Evolutionary conservation across 2,797 vertebrate genomes (phyloP).

Genomic region (Phoxinus dragarum): DNA sequence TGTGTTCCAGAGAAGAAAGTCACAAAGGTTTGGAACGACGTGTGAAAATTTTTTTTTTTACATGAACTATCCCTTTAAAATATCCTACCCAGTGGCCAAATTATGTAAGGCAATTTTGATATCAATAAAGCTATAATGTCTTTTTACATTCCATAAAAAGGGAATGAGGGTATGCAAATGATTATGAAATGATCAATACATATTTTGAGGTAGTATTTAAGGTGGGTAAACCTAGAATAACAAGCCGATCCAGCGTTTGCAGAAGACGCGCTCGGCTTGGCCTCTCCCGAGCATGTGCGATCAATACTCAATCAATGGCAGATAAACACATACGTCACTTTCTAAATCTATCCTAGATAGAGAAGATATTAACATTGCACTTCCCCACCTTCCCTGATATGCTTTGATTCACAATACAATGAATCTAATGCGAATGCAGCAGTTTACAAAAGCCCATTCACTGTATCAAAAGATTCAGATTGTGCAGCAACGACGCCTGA

Average conservation of each 20-base stretch:
- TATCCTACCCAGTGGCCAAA: background rate
- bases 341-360: conserved; percentile 52
- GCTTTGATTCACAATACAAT: conserved; percentile 39
- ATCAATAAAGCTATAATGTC: background rate
- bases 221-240: conserved; percentile 17
- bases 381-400: conserved; percentile 5
- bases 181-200: background rate
- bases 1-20: background rate
- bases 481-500: conserved; percentile 10
- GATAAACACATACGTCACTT: conserved; percentile 57
- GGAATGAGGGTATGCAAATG: background rate
- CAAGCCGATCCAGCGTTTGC: background rate
- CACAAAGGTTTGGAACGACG: background rate
- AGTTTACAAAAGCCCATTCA: conserved; percentile 44
- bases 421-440: conserved; percentile 20
- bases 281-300: conserved; percentile 40
- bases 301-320: conserved; percentile 60
- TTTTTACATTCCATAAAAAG: conserved; percentile 3
- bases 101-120: background rate
- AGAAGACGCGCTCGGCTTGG: conserved; percentile 20
- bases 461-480: conserved; percentile 25
- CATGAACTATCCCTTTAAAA: background rate
- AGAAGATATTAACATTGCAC: conserved; percentile 54
- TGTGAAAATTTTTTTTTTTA: background rate
- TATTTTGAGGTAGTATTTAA: conserved; percentile 3